These are phyloP conservation scores for Progne subis DNA, from an alignment of 2,113 vertebrate species.

Conservation along the genomic window DNA sequence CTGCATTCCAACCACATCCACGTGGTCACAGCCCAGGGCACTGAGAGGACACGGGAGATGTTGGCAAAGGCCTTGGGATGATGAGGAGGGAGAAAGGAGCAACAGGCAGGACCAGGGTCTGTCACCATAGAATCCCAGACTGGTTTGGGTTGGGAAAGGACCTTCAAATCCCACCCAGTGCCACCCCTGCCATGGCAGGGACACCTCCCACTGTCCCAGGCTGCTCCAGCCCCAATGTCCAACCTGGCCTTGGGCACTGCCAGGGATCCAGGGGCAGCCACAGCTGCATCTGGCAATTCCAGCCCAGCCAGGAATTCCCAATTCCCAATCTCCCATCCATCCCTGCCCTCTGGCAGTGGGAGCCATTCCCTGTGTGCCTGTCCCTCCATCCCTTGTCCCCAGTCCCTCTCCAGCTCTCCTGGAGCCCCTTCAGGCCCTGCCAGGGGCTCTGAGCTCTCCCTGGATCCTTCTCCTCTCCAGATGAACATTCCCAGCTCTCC, in stretches of 20 bases:
- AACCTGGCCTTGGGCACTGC: background rate
- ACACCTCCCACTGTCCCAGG: background rate
- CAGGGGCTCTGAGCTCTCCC: background rate
- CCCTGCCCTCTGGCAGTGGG: background rate
- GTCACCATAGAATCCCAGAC: rapidly evolving
- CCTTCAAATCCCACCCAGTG: rapidly evolving
- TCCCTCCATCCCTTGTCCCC: too few relatives aligned
- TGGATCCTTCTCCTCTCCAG: background rate
- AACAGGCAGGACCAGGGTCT: background rate
- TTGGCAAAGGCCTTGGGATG: rapidly evolving
- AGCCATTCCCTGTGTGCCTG: background rate
- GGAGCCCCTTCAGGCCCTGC: background rate
- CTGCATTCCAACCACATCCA: rapidly evolving
- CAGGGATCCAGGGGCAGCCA: background rate
- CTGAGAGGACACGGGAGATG: rapidly evolving
- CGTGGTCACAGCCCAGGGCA: rapidly evolving
- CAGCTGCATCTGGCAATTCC: background rate
- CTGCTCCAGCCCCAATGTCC: background rate
- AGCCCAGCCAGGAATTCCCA: too few relatives aligned
- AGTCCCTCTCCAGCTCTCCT: background rate
- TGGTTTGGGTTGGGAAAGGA: background rate
- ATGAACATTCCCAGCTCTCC: background rate
- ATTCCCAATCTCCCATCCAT: background rate
- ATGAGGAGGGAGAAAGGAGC: background rate
- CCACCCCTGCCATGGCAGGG: background rate